Evolutionary conservation across 2,113 vertebrate species (phyloP), one percentile per base, ranked within the genome.

Genomic region (Myiozetetes cayanensis): DNA sequence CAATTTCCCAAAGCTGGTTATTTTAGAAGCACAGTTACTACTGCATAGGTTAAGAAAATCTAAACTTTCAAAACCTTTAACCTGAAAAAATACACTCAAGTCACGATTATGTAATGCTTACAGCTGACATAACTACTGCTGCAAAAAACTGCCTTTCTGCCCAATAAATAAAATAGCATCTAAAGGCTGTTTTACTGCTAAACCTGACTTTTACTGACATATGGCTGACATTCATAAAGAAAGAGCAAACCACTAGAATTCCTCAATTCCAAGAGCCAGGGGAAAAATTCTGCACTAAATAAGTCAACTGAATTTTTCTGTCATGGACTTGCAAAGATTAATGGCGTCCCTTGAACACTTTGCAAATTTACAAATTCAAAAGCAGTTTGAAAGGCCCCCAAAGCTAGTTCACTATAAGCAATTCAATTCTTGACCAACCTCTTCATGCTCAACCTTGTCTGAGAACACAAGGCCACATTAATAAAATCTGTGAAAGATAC

Each of bases 401-500:
- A 71, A 96, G 89, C 86, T 58, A 94, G 27, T 70, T 92, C 41
- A n/a, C 86, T 50, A 37, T 13, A 71, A 94, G 81, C 3, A 11
- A 88, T 53, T 50, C 91, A 87, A 74, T 65, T 46, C 24, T 41
- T 62, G 61, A 77, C 50, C 49, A 63, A 58, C 61, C 95, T 96
- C 62, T 86, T 53, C 47, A 56, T 33, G n/a, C 14, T 75, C 30
- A 84, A 55, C 23, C 79, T 53, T 72, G 71, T 28, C 82, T 28
- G 37, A 44, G 46, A 87, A 65, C 43, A 76, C 43, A 85, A 74
- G 79, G 35, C 41, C 41, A 33, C 35, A 28, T 47, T 82, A 95
- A 89, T 84, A 89, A 93, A 89, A 79, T 23, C 65, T n/a, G 37
- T 66, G 27, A 87, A 93, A 95, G 94, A 95, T 77, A 92, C 75